Conservation (phyloP, 2,797 vertebrate species). For the Lophius americanus region DNA sequence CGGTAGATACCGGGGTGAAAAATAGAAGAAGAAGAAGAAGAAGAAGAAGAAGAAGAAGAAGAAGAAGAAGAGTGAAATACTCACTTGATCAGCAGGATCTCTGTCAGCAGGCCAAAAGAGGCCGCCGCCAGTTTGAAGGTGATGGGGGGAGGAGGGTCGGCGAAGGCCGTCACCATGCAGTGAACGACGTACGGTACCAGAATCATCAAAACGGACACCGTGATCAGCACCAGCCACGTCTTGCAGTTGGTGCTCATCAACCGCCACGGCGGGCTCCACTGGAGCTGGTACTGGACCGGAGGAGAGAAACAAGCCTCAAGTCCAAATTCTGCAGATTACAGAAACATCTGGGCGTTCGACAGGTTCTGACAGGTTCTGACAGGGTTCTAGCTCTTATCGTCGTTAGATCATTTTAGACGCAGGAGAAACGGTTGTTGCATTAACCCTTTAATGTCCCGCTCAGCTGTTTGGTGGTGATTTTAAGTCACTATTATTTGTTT, state of each 20-base stretch:
- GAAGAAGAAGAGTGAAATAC: constrained; percentile 28
- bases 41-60: not conserved
- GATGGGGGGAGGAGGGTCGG: constrained; percentile 53
- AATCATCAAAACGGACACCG: constrained; percentile 21
- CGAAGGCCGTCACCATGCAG: constrained; percentile 63
- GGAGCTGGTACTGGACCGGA: constrained; percentile 70
- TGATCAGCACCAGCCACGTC: constrained; percentile 53
- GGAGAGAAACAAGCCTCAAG: constrained; percentile 11
- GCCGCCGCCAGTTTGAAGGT: constrained; percentile 66
- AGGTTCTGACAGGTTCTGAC: too few species aligned
- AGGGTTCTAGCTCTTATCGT: too few species aligned
- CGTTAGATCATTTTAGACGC: too few species aligned
- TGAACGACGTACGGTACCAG: constrained; percentile 65
- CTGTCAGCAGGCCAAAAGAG: constrained; percentile 58
- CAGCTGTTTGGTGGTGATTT: too few species aligned
- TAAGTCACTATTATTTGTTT: too few species aligned
- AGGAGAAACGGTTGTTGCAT: too few species aligned
- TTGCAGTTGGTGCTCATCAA: constrained; percentile 63
- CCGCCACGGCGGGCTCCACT: constrained; percentile 66
- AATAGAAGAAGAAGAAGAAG: not conserved
- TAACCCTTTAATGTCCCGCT: too few species aligned
- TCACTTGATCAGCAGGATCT: constrained; percentile 76
- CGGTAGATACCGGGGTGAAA: constrained; percentile 1
- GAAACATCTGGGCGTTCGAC: too few species aligned
- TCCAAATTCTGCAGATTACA: too few species aligned